Conservation (phyloP, 92 coral and sea anemone genomes). For the Epizoanthus scotinus region DNA sequence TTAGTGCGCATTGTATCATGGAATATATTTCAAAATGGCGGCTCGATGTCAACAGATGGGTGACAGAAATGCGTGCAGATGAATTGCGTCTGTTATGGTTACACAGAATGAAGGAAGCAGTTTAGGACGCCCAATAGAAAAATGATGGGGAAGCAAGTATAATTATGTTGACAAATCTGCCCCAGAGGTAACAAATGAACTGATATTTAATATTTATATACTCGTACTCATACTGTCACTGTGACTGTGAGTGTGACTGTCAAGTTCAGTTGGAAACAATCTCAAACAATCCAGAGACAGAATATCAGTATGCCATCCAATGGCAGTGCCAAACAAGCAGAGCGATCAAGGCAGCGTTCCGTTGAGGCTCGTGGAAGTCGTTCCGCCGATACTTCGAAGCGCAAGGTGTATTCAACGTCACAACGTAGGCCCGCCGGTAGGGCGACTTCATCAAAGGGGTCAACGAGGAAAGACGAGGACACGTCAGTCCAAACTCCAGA, state of each 20-base stretch:
- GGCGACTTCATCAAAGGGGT: conserved; percentile 16
- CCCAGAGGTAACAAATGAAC: background rate
- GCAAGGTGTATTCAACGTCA: background rate
- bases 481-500: conserved; percentile 2
- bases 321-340: conserved; percentile 3
- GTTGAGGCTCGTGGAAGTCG: conserved; percentile 19
- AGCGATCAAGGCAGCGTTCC: conserved; percentile 13
- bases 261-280: too few relatives aligned
- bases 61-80: background rate
- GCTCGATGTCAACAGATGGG: background rate
- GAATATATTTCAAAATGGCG: too few relatives aligned
- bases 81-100: background rate
- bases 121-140: background rate
- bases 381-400: conserved; percentile 28
- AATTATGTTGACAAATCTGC: background rate
- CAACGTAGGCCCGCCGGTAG: too few relatives aligned
- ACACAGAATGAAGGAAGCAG: background rate
- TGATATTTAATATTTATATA: background rate
- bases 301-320: conserved; percentile 3
- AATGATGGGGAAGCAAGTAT: background rate
- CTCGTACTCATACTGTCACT: too few relatives aligned
- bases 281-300: background rate
- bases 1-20: too few relatives aligned
- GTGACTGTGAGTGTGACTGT: too few relatives aligned
- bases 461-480: background rate